Conservation (phyloP, 2,113 vertebrate genomes). For the Leptobrachium leishanense region DNA sequence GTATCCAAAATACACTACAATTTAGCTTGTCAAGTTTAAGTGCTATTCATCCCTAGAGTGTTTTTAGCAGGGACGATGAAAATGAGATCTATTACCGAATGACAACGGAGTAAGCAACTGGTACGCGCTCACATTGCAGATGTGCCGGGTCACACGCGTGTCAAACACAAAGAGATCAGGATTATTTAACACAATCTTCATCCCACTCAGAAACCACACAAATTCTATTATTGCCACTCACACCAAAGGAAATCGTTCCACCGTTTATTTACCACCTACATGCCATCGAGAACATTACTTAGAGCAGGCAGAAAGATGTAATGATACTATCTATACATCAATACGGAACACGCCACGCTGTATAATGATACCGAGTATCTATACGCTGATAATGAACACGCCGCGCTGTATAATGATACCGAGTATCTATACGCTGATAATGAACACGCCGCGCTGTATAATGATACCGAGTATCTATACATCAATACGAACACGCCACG, state of each 20-base stretch:
- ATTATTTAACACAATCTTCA: background rate
- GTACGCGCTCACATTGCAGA: background rate
- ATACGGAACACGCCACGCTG: too few species aligned
- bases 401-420: too few species aligned
- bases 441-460: too few species aligned
- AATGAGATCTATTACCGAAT: slow-evolving; percentile 38
- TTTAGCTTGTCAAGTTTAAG: slow-evolving; percentile 47
- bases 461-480: too few species aligned
- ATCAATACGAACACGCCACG: too few species aligned
- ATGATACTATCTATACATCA: too few species aligned
- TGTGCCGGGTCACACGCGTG: background rate
- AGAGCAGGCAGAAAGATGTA: background rate
- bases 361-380: too few species aligned
- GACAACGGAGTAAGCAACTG: slow-evolving; percentile 16
- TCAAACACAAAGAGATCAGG: background rate
- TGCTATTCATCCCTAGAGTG: slow-evolving; percentile 27
- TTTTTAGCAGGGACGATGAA: slow-evolving; percentile 24
- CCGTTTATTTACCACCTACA: background rate
- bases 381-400: too few species aligned
- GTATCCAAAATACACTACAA: slow-evolving; percentile 33
- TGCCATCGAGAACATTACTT: background rate
- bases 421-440: too few species aligned
- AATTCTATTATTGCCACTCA: too few species aligned
- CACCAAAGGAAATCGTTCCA: too few species aligned
- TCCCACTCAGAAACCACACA: too few species aligned